Evolutionary conservation across 2,888 invertebrate genomes (phyloP), one percentile per base, ranked within the genome.

Genomic region (Latheticus oryzae): DNA sequence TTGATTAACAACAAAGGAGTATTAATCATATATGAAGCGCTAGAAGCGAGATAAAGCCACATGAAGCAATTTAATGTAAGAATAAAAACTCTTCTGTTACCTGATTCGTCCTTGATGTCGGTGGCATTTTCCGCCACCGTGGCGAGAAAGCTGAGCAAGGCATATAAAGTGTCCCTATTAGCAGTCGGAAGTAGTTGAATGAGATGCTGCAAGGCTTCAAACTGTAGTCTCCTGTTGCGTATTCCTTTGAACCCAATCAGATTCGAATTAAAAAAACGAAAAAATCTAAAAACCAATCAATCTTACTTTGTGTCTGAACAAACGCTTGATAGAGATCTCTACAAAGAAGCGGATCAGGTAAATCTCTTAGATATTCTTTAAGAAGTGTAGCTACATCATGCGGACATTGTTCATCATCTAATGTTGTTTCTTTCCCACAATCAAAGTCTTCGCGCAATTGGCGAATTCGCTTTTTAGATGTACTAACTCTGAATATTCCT

Each of bases 401-500:
- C 1, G 95, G 94, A 79, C 93, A 92, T 68, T 90, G 90, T 33
- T 91, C 90, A 5, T 88, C 84, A 63, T 89, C 89, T 67, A 95
- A 81, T 55, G 85, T 83, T 7, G 85, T 83, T 70, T 88, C 87
- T 68, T 87, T 85, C 9, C 91, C 93, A 60, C 87, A 86, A 80
- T 96, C 94, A 80, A 96, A 94, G 61, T 93, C 93, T 75, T 96
- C 95, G 33, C 94, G 83, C 62, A 96, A 81, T 93, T 95, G 93
- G 78, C 95, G 84, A 28, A 95, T 92, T 75, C 95, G 84, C 76
- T 95, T 96, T 78, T 93, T 94, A 2, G 95, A 95, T 21, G 94
- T 89, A 63, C 95, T 93, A 33, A 96, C 94, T 65, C 96, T 85
- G 80, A 97, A 97, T 58, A 97, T 87, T 1, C 97, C 97, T 9